Evolutionary conservation across 2,797 vertebrate species (phyloP).

Genomic region (Graptemys geographica): DNA sequence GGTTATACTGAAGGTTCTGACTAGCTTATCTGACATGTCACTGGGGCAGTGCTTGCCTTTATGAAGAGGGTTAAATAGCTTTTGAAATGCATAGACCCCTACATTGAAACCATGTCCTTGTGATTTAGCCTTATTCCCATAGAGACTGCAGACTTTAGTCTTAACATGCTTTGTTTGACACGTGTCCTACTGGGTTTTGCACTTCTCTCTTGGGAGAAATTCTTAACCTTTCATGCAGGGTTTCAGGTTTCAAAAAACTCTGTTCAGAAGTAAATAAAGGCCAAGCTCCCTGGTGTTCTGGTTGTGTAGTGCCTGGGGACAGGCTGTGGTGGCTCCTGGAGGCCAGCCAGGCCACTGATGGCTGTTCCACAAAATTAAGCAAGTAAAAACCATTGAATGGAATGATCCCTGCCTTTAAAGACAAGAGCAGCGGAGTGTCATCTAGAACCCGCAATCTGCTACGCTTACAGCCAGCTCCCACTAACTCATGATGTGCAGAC

Average conservation of each 20-base stretch:
- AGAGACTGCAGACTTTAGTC: not conserved
- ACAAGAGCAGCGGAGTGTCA: not conserved
- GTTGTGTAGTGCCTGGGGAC: not conserved
- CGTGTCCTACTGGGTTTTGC: not conserved
- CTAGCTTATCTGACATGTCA: not conserved
- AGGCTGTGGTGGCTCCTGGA: not conserved
- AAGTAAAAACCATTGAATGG: not conserved
- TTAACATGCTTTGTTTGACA: not conserved
- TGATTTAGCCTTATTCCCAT: not conserved
- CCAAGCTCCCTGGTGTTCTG: not conserved
- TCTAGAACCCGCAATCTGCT: not conserved
- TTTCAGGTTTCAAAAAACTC: not conserved
- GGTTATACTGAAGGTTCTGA: not conserved
- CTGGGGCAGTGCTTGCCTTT: not conserved
- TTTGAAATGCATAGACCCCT: not conserved
- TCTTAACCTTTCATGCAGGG: not conserved
- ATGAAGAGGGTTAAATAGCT: not conserved
- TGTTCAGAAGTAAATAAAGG: not conserved
- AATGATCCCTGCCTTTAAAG: not conserved
- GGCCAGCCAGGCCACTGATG: not conserved
- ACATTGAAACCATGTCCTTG: not conserved
- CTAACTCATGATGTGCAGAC: not conserved
- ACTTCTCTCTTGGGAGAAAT: not conserved
- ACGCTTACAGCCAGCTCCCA: fast-evolving
- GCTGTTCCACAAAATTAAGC: not conserved